Evolutionary conservation across 2,113 vertebrate species (phyloP).

Genomic region (Oryzias melastigma): DNA sequence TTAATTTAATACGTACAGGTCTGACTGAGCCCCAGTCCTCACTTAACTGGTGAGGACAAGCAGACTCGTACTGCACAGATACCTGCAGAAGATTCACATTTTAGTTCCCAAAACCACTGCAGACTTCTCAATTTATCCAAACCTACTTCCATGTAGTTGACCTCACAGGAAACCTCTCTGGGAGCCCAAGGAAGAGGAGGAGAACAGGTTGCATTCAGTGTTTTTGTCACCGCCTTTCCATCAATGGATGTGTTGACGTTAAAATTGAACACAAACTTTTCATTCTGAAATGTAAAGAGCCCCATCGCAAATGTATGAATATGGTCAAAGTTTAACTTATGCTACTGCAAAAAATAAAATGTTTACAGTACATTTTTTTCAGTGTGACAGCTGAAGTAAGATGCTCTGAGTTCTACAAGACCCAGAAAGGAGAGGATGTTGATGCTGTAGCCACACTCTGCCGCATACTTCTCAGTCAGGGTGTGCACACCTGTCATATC

Average conservation of each 20-base stretch:
- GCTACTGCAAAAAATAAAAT: neutral
- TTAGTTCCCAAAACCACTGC: neutral
- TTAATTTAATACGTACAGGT: constrained; percentile 23
- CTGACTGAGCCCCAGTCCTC: constrained; percentile 26
- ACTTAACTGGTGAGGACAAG: constrained; percentile 10
- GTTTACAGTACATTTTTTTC: constrained; percentile 40
- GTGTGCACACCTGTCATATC: constrained; percentile 42
- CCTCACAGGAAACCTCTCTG: constrained; percentile 68
- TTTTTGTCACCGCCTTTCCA: constrained; percentile 15
- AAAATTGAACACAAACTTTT: constrained; percentile 54
- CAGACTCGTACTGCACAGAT: constrained; percentile 46
- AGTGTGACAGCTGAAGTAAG: constrained; percentile 73
- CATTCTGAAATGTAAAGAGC: constrained; percentile 8
- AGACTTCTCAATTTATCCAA: neutral
- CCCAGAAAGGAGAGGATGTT: constrained; percentile 8
- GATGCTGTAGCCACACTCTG: constrained; percentile 65
- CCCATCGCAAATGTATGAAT: neutral
- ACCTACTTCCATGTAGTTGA: constrained; percentile 74
- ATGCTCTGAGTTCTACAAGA: constrained; percentile 51
- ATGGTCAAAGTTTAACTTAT: neutral
- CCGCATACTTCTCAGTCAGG: constrained; percentile 50
- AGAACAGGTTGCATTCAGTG: constrained; percentile 55
- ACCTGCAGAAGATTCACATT: constrained; percentile 32
- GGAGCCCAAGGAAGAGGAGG: constrained; percentile 38
- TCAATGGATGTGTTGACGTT: constrained; percentile 32